Conservation (phyloP, 2,888 invertebrate species). For the Cosmia pyralina region DNA sequence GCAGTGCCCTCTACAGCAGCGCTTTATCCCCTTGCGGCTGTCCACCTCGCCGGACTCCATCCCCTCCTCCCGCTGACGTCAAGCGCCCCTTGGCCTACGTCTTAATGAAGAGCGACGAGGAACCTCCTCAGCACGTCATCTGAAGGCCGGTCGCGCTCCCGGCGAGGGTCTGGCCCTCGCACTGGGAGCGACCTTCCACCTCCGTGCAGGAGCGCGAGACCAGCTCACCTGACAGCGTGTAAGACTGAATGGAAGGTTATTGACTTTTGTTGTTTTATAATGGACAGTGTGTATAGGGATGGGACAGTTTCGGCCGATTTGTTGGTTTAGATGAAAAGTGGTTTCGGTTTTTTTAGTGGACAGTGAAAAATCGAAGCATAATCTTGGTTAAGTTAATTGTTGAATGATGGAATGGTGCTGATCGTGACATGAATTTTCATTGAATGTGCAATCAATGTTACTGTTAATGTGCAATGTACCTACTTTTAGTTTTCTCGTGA, state of each 20-base stretch:
- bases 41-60: conserved; percentile 84
- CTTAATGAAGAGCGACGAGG: conserved; percentile 91
- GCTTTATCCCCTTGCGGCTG: conserved; percentile 87
- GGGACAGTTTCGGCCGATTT: conserved; percentile 31
- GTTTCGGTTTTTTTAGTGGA: conserved; percentile 25
- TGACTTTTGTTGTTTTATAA: conserved; percentile 34
- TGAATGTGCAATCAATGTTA: conserved; percentile 63
- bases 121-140: conserved; percentile 93
- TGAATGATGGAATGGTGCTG: conserved; percentile 62
- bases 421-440: conserved; percentile 47
- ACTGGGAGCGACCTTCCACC: conserved; percentile 89
- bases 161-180: conserved; percentile 90
- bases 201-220: conserved; percentile 81
- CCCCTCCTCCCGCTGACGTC: conserved; percentile 84
- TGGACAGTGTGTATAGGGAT: conserved; percentile 32
- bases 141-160: conserved; percentile 96
- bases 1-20: conserved; percentile 85
- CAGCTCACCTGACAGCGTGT: conserved; percentile 87
- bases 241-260: conserved; percentile 65
- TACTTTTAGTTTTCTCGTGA: conserved; percentile 49
- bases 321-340: conserved; percentile 30
- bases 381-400: conserved; percentile 21
- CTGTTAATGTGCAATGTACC: conserved; percentile 69
- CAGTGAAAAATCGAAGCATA: conserved; percentile 23
- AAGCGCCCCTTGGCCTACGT: conserved; percentile 91